A percentile compares a stretch with the other conserved stretches of the same genome.
Evolutionary conservation across 2,113 vertebrate genomes (phyloP).

Genomic region (Anguilla japonica): DNA sequence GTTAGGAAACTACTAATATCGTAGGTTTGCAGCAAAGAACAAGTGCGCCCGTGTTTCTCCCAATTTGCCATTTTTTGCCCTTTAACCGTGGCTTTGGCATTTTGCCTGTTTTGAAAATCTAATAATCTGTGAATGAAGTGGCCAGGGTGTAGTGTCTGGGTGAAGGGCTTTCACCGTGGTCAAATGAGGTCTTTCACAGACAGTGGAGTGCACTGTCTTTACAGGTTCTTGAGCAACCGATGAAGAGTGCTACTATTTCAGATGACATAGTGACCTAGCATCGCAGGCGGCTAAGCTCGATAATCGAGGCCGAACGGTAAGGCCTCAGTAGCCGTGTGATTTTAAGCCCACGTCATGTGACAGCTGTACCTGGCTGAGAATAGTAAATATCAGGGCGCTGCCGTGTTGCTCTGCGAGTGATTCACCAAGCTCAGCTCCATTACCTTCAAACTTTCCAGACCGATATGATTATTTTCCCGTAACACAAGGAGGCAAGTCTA

Average conservation of each 20-base stretch:
- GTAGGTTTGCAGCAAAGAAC: constrained; percentile 25
- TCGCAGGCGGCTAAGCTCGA: neutral
- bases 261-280: neutral
- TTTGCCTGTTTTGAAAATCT: constrained; percentile 20
- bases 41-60: constrained; percentile 29
- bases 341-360: neutral
- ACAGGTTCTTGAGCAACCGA: neutral
- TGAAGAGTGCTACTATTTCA: neutral
- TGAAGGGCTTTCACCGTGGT: neutral
- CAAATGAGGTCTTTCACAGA: neutral
- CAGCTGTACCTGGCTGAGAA: neutral
- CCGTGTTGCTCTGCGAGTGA: neutral
- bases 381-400: neutral
- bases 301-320: neutral
- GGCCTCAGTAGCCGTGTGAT: neutral
- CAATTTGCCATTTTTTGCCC: constrained; percentile 16
- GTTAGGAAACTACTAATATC: constrained; percentile 34
- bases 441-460: neutral
- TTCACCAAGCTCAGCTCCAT: neutral
- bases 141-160: neutral
- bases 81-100: constrained; percentile 20
- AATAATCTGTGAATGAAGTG: neutral
- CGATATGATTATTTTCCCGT: neutral
- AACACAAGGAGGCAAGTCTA: neutral
- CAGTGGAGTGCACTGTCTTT: neutral